A percentile compares a stretch with the other conserved stretches of the same genome.
Evolutionary conservation across 2,113 vertebrate genomes (phyloP).

Genomic region (Bambusicola thoracicus): DNA sequence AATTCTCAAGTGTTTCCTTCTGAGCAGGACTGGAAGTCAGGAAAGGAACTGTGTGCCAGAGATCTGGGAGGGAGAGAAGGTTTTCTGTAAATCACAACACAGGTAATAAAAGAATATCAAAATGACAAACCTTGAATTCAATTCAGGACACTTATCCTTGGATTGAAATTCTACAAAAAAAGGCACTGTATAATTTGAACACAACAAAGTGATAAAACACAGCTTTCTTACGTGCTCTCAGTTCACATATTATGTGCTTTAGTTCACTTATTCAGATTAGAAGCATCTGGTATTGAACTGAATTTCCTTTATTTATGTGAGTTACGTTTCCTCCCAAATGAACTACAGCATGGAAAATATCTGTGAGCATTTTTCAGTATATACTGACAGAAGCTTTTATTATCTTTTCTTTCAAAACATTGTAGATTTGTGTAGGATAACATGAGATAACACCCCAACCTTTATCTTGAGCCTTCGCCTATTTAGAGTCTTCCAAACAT

Average conservation of each 20-base stretch:
- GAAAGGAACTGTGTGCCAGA: neutral
- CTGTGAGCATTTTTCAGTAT: neutral
- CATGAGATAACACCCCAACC: neutral
- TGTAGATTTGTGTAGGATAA: neutral
- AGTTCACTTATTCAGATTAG: neutral
- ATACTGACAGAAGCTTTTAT: neutral
- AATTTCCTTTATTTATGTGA: neutral
- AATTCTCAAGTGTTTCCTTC: neutral
- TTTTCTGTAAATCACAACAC: neutral
- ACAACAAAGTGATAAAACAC: neutral
- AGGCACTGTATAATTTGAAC: neutral
- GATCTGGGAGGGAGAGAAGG: neutral
- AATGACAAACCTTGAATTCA: neutral
- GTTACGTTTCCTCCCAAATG: neutral
- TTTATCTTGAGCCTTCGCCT: neutral
- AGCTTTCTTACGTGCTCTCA: neutral
- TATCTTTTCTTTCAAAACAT: neutral
- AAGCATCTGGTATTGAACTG: neutral
- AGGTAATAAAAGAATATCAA: neutral
- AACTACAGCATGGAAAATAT: neutral
- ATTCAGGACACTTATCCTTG: neutral
- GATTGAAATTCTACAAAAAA: neutral
- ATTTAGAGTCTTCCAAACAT: neutral
- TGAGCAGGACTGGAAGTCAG: neutral
- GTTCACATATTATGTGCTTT: neutral